phyloP scores from a whole-genome alignment of 2,797 vertebrate species.

The Pantherophis alleghaniensis region DNA sequence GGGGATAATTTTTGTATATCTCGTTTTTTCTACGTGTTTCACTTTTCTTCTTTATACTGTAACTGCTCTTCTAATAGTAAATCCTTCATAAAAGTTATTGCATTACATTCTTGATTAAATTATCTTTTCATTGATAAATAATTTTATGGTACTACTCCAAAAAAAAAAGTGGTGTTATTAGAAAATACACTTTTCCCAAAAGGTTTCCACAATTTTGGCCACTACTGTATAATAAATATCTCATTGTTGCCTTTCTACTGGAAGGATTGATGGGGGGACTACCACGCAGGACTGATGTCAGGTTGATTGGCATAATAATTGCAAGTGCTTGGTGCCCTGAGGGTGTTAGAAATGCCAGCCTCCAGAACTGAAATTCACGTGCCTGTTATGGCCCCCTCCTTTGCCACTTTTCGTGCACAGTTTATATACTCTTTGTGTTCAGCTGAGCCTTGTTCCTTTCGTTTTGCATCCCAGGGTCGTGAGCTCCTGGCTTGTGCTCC shows the following conservation, averaged over 20 bases:
- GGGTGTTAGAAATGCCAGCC: background rate
- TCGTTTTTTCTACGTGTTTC: too few species aligned
- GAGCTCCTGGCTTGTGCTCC: constrained; percentile 94
- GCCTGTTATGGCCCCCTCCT: background rate
- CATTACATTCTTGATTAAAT: too few species aligned
- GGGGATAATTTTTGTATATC: too few species aligned
- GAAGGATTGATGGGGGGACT: background rate
- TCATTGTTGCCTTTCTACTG: background rate
- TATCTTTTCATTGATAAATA: too few species aligned
- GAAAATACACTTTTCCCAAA: too few species aligned
- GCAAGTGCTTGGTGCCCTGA: background rate
- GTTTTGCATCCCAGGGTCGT: constrained; percentile 73
- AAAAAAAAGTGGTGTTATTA: too few species aligned
- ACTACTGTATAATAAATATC: background rate
- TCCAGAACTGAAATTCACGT: background rate
- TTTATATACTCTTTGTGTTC: background rate
- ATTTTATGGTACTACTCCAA: too few species aligned
- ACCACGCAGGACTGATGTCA: background rate
- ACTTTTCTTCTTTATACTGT: too few species aligned
- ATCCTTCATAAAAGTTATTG: too few species aligned
- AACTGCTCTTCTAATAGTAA: too few species aligned
- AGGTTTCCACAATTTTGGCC: too few species aligned
- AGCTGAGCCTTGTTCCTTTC: background rate
- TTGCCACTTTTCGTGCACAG: background rate
- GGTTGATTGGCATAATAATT: background rate